Conservation (phyloP, 2,797 vertebrate genomes). For the Pipistrellus nathusii region DNA sequence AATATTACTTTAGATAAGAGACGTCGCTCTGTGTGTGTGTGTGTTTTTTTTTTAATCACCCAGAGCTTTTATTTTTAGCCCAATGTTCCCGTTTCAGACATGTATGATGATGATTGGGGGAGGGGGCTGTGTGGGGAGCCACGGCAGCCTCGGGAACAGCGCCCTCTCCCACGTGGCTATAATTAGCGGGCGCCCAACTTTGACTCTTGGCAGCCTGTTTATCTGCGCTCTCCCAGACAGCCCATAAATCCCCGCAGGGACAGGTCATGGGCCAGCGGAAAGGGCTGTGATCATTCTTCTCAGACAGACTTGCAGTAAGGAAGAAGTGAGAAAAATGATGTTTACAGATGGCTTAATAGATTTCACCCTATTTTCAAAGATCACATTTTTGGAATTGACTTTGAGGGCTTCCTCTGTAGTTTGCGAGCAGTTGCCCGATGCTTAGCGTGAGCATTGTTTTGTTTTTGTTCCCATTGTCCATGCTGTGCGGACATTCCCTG, state of each 20-base stretch:
- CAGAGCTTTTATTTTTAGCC: slow-evolving; percentile 39
- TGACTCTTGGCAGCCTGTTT: neutral
- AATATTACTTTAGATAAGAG: slow-evolving; percentile 47
- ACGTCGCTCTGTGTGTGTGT: neutral
- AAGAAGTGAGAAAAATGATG: slow-evolving; percentile 25
- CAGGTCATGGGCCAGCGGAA: slow-evolving; percentile 54
- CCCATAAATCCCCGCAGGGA: slow-evolving; percentile 35
- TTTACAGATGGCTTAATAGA: neutral
- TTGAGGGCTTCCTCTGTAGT: neutral
- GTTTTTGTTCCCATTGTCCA: neutral
- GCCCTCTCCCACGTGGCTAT: neutral
- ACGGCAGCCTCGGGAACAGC: neutral
- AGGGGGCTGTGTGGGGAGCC: neutral
- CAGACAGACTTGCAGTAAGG: neutral
- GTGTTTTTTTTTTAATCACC: neutral
- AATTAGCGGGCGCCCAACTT: slow-evolving; percentile 55
- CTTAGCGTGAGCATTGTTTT: neutral
- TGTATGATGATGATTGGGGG: neutral
- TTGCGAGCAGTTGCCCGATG: neutral
- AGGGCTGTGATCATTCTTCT: neutral
- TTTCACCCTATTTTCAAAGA: slow-evolving; percentile 17
- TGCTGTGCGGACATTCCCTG: neutral
- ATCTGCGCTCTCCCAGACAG: slow-evolving; percentile 56
- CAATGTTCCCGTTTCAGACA: neutral
- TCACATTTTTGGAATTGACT: neutral